Evolutionary conservation across 2,113 vertebrate species (phyloP).

Genomic region (Dicentrarchus labrax): DNA sequence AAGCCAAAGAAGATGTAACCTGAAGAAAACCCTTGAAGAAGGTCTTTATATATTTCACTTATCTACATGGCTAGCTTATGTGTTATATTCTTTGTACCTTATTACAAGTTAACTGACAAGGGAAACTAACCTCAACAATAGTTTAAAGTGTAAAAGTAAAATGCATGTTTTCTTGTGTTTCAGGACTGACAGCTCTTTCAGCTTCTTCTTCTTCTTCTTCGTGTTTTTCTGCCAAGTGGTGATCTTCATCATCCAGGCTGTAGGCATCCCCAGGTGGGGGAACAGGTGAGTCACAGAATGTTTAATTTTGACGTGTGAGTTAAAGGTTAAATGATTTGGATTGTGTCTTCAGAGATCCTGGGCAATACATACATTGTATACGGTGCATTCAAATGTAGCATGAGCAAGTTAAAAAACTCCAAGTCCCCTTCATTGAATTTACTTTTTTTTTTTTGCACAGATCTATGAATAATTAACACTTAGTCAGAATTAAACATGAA

Average conservation of each 20-base stretch:
- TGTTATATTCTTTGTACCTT: background rate
- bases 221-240: conserved; percentile 94
- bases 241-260: conserved; percentile 91
- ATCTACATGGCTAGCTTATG: background rate
- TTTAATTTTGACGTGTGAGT: background rate
- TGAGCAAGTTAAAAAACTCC: background rate
- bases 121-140: background rate
- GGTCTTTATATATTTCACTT: too few relatives aligned
- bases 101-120: background rate
- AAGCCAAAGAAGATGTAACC: too few relatives aligned
- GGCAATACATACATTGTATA: too few relatives aligned
- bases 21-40: too few relatives aligned
- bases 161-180: conserved; percentile 9
- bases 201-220: conserved; percentile 98
- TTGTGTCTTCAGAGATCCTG: background rate
- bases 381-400: background rate
- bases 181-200: conserved; percentile 98
- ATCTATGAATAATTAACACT: background rate
- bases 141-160: background rate
- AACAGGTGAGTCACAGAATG: conserved; percentile 88
- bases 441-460: background rate
- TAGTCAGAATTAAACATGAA: background rate
- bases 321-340: background rate
- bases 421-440: background rate
- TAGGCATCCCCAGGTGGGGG: conserved; percentile 92